phyloP scores from a whole-genome alignment of 2,113 vertebrate species.

The Hyperopisus bebe region DNA sequence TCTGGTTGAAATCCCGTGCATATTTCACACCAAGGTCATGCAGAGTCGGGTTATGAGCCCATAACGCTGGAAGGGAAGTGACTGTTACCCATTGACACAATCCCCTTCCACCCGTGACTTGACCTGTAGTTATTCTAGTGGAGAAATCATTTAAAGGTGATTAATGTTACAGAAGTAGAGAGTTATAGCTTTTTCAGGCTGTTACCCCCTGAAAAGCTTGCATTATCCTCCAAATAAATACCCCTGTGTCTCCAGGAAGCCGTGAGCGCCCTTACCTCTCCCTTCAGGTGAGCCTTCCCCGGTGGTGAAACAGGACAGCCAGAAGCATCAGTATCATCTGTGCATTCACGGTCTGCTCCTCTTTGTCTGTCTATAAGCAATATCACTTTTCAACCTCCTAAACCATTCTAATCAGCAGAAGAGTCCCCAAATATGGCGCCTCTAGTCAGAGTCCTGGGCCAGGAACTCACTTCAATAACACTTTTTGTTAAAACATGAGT shows the following conservation, averaged over 20 bases:
- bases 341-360: too few species aligned
- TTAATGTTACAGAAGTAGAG: not conserved
- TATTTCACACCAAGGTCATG: not conserved
- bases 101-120: not conserved
- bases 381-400: too few species aligned
- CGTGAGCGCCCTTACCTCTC: conserved; percentile 39
- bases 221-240: too few species aligned
- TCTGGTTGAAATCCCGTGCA: not conserved
- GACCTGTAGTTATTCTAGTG: not conserved
- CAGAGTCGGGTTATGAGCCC: not conserved
- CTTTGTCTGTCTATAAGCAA: not conserved
- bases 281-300: conserved; percentile 21
- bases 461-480: not conserved
- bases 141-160: not conserved
- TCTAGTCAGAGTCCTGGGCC: not conserved
- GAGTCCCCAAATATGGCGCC: not conserved
- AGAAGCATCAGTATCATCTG: not conserved
- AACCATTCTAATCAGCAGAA: too few species aligned
- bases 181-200: not conserved
- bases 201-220: not conserved
- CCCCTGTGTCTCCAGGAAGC: not conserved
- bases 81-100: not conserved
- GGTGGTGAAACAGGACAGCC: conserved; percentile 25
- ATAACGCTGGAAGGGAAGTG: not conserved
- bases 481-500: not conserved